Conservation (phyloP, 2,113 vertebrate species). For the Gambusia holbrooki region DNA sequence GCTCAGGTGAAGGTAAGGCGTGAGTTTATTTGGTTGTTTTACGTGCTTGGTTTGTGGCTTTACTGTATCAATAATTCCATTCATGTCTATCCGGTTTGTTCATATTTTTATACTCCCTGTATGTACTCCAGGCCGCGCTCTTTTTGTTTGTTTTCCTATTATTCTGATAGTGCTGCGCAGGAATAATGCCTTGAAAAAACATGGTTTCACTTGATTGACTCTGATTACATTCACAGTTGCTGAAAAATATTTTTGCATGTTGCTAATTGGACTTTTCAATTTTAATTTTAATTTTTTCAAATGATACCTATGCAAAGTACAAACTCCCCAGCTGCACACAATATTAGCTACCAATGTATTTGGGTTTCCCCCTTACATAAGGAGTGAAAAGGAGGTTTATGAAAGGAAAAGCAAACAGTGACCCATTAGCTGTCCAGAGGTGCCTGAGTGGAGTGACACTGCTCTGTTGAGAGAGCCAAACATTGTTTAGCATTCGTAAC, state of each 20-base stretch:
- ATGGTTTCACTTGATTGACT: not conserved
- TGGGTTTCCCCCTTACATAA: constrained; percentile 1
- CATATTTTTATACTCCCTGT: fast-evolving
- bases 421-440: constrained; percentile 50
- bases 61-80: not conserved
- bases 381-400: constrained; percentile 52
- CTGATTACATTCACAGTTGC: not conserved
- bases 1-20: constrained; percentile 59
- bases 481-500: not conserved
- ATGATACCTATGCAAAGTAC: not conserved
- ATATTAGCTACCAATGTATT: constrained; percentile 1
- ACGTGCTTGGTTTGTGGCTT: not conserved
- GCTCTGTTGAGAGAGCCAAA: constrained; percentile 4
- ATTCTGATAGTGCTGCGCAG: not conserved
- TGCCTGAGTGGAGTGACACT: not conserved
- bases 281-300: not conserved
- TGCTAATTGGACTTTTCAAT: too few species aligned
- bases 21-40: not conserved
- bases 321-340: not conserved
- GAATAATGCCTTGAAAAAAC: not conserved
- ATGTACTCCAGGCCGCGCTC: too few species aligned
- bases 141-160: not conserved
- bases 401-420: constrained; percentile 61
- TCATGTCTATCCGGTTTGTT: not conserved
- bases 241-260: not conserved